Conservation (phyloP, 2,797 vertebrate species). For the Muraenolepis orangiensis region DNA sequence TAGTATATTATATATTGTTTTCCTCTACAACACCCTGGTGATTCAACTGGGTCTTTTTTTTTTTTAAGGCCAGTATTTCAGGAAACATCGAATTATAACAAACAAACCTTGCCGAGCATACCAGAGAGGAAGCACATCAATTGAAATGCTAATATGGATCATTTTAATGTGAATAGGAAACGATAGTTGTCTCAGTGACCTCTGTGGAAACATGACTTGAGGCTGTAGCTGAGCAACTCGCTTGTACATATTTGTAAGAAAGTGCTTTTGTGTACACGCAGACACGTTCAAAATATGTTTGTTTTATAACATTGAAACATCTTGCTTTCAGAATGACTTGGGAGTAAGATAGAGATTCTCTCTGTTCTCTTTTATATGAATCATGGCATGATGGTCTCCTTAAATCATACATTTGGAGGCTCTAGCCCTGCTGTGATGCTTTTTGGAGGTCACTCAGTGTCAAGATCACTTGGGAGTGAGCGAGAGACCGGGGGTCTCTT, state of each 20-base stretch:
- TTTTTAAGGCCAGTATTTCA: not conserved
- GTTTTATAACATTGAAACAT: not conserved
- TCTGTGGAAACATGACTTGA: not conserved
- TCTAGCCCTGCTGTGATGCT: too few species aligned
- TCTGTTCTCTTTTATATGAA: too few species aligned
- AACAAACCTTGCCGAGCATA: not conserved
- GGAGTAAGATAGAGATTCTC: too few species aligned
- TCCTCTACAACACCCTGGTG: not conserved
- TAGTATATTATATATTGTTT: not conserved
- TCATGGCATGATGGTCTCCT: too few species aligned
- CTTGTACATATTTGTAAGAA: not conserved
- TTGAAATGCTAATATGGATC: constrained; percentile 1
- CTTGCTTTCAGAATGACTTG: too few species aligned
- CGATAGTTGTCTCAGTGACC: not conserved
- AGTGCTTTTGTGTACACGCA: not conserved
- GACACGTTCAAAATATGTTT: not conserved
- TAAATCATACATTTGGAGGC: too few species aligned
- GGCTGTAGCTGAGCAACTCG: not conserved
- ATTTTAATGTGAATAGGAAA: constrained; percentile 1
- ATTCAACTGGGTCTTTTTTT: not conserved
- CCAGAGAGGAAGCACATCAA: not conserved
- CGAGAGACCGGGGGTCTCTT: too few species aligned
- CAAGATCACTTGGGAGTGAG: too few species aligned
- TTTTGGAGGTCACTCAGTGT: too few species aligned
- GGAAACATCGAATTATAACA: not conserved